Conservation (phyloP, 2,888 invertebrate genomes). For the Timandra comae region DNA sequence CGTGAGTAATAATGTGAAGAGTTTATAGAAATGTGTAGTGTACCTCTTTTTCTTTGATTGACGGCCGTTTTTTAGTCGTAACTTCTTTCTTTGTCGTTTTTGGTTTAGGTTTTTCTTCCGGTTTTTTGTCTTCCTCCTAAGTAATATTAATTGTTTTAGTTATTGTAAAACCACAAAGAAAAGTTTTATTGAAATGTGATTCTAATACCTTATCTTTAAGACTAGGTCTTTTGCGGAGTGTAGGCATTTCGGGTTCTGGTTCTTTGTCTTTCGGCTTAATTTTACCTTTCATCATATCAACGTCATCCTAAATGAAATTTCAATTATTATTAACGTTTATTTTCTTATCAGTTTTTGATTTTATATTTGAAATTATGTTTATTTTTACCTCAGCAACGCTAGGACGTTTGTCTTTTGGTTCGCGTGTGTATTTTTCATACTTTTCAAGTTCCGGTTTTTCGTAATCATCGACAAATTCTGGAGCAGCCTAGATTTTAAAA, state of each 20-base stretch:
- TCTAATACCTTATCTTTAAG: slow-evolving; percentile 61
- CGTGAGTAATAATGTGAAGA: slow-evolving; percentile 26
- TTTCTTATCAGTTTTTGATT: too few species aligned
- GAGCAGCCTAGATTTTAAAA: slow-evolving; percentile 43
- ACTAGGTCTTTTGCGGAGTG: slow-evolving; percentile 60
- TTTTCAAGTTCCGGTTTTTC: slow-evolving; percentile 83
- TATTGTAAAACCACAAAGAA: background rate
- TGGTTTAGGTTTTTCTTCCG: slow-evolving; percentile 66
- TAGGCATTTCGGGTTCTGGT: slow-evolving; percentile 58
- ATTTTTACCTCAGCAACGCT: slow-evolving; percentile 54
- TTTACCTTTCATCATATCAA: slow-evolving; percentile 66
- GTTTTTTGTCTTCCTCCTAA: slow-evolving; percentile 64
- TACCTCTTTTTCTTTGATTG: slow-evolving; percentile 70
- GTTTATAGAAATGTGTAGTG: slow-evolving; percentile 23
- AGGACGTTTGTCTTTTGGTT: slow-evolving; percentile 60
- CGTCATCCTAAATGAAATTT: slow-evolving; percentile 48
- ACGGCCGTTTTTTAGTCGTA: slow-evolving; percentile 60
- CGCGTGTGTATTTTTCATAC: slow-evolving; percentile 75
- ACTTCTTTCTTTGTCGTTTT: slow-evolving; percentile 60
- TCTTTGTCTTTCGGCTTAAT: slow-evolving; percentile 66
- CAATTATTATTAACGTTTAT: slow-evolving; percentile 1
- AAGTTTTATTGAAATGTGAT: background rate
- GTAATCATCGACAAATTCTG: slow-evolving; percentile 81
- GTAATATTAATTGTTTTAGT: slow-evolving; percentile 7
- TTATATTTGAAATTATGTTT: slow-evolving; percentile 1